These are phyloP conservation scores for Troides helena DNA, from an alignment of 2,888 invertebrate genomes.

Conservation along the genomic window DNA sequence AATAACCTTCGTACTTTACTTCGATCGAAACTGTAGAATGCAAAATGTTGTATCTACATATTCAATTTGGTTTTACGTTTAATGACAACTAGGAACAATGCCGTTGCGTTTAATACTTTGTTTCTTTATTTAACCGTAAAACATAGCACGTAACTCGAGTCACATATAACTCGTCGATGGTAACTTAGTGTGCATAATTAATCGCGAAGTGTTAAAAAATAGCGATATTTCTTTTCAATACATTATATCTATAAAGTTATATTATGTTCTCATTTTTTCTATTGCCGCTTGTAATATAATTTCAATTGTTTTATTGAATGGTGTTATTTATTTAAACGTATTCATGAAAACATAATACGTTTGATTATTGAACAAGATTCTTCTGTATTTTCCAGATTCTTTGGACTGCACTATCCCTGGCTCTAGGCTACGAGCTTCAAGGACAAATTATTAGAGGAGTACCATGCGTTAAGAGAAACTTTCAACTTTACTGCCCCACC, in stretches of 20 bases:
- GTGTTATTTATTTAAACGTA: no score
- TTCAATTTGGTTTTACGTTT: constrained; percentile 15
- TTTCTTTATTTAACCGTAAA: constrained; percentile 16
- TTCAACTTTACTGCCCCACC: constrained; percentile 94
- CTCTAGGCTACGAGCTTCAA: constrained; percentile 91
- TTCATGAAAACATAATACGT: no score
- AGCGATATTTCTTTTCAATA: constrained; percentile 28
- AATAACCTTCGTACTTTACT: background rate
- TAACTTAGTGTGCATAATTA: constrained; percentile 20
- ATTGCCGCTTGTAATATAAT: no score
- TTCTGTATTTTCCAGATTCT: constrained; percentile 83
- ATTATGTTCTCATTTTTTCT: no score
- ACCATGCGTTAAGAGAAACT: constrained; percentile 93
- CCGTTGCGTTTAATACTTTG: constrained; percentile 17
- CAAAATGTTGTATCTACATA: constrained; percentile 27
- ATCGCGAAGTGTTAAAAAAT: constrained; percentile 16
- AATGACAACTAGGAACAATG: constrained; percentile 23
- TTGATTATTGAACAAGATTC: background rate
- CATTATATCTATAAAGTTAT: no score
- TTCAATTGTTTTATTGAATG: no score
- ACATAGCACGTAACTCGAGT: constrained; percentile 22
- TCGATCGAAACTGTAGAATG: constrained; percentile 19
- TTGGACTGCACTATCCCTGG: constrained; percentile 94
- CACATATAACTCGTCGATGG: constrained; percentile 14
- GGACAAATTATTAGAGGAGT: constrained; percentile 93